Percentiles rank a stretch among this genome's conserved stretches.
phyloP scores from a whole-genome alignment of 2,113 vertebrate genomes.

The Pimephales promelas region DNA sequence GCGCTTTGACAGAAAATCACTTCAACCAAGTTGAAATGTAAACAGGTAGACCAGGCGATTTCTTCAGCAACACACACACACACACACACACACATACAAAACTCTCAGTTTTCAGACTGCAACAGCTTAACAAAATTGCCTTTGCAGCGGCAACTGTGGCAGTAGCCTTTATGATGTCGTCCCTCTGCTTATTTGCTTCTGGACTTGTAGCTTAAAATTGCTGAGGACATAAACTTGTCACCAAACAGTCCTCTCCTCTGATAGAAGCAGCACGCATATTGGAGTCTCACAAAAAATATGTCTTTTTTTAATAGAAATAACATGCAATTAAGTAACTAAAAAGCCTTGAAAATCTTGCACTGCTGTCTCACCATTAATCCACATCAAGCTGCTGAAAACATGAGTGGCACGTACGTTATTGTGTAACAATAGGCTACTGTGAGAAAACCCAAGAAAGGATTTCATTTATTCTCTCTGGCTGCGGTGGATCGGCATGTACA shows the following conservation, averaged over 20 bases:
- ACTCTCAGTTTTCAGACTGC: conserved; percentile 42
- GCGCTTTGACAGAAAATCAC: conserved; percentile 51
- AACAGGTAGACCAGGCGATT: conserved; percentile 60
- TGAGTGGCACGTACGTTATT: conserved; percentile 39
- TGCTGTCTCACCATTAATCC: neutral
- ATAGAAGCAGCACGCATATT: neutral
- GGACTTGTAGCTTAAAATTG: neutral
- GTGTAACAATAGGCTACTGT: conserved; percentile 5
- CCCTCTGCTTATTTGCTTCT: conserved; percentile 17
- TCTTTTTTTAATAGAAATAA: neutral
- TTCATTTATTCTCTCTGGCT: conserved; percentile 10
- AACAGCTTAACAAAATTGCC: conserved; percentile 57
- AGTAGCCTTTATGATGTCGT: neutral
- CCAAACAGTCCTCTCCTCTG: neutral
- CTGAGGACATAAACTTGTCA: neutral
- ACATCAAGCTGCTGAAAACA: conserved; percentile 23
- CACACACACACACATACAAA: conserved; percentile 16
- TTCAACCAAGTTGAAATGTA: conserved; percentile 62
- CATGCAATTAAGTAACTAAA: neutral
- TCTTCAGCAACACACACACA: conserved; percentile 58
- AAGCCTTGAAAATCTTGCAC: neutral
- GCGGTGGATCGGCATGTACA: neutral
- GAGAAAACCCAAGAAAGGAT: conserved; percentile 26
- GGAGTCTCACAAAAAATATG: neutral
- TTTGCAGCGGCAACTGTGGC: neutral